phyloP scores from a whole-genome alignment of 1,140 invertebrate species.

The Drosophila albomicans region DNA sequence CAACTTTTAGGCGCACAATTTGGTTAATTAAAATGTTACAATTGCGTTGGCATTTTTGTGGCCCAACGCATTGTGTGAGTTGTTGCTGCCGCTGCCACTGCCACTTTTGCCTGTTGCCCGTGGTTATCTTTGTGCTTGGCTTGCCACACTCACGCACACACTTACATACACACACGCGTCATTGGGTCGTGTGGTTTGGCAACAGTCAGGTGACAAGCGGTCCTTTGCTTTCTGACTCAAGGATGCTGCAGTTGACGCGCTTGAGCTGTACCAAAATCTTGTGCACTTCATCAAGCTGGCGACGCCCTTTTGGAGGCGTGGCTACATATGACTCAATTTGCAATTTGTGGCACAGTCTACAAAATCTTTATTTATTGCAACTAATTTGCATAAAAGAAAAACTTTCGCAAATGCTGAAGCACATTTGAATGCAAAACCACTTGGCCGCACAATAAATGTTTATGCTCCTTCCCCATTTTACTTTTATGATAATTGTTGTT shows the following conservation, averaged over 20 bases:
- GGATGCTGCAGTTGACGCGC: conserved; percentile 55
- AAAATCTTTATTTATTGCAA: conserved; percentile 50
- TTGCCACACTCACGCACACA: not conserved
- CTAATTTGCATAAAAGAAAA: conserved; percentile 46
- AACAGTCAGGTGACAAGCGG: conserved; percentile 14
- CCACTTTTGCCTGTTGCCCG: conserved; percentile 18
- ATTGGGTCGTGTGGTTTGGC: not conserved
- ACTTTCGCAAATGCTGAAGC: conserved; percentile 15
- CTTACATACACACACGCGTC: not conserved
- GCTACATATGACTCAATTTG: conserved; percentile 36
- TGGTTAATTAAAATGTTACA: conserved; percentile 82
- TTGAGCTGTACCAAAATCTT: conserved; percentile 41
- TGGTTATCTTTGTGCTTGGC: conserved; percentile 51
- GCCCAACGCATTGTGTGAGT: conserved; percentile 18
- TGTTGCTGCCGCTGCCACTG: conserved; percentile 29
- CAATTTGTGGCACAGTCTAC: conserved; percentile 21
- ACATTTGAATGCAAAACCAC: conserved; percentile 26
- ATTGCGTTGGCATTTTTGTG: conserved; percentile 75
- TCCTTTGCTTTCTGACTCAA: conserved; percentile 16
- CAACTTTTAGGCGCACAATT: conserved; percentile 73
- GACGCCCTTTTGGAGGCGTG: conserved; percentile 10
- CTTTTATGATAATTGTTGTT: conserved; percentile 20
- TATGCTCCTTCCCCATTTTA: conserved; percentile 15
- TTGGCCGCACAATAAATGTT: conserved; percentile 35
- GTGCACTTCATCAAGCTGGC: conserved; percentile 29